Evolutionary conservation across 2,888 invertebrate genomes (phyloP), one percentile per base, ranked within the genome.

Genomic region (Darwinula stevensoni): DNA sequence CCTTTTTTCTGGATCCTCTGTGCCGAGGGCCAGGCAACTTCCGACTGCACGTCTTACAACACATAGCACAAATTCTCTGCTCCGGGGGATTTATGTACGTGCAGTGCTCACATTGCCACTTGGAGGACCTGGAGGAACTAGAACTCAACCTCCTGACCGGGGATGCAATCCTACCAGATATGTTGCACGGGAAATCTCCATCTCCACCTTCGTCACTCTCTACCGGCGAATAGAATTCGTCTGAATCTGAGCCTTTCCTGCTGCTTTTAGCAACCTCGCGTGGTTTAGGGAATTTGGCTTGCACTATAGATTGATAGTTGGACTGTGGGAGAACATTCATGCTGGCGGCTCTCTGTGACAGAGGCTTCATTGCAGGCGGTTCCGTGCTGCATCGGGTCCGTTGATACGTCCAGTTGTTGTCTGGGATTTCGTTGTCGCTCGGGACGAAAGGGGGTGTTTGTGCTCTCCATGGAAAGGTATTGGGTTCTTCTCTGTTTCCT

Each of bases 91-190:
- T 84, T 3, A 78, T 69, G 47, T 67, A 80, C 0, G 82, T 84
- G 47, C 82, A 84, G 45, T 78, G 75, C 44, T 76, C 74, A 48
- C 82, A 84, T 39, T 73, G 66, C 82, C 82, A 84, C 34, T 62
- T 55, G 11, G 22, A 6, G n/a, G 22, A 22, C 22, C 6, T 22
- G n/a, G 6, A 9, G 6, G 22, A 22, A 9, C n/a, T n/a, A 22
- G 22, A 6, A 9, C 9, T 22, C n/a, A 22, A n/a, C n/a, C 9
- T n/a, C 6, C n/a, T 6, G 6, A n/a, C 22, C n/a, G 9, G 6
- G 22, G 22, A 22, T 22, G 9, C n/a, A 6, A 6, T 22, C 6
- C 22, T 22, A 9, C 22, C n/a, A 6, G n/a, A n/a, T 6, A n/a
- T 22, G 6, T 22, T 22, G 22, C 6, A 22, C 9, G 22, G n/a